These are phyloP conservation scores for Pteria penguin DNA, from an alignment of 2,888 invertebrate species.

Conservation along the genomic window DNA sequence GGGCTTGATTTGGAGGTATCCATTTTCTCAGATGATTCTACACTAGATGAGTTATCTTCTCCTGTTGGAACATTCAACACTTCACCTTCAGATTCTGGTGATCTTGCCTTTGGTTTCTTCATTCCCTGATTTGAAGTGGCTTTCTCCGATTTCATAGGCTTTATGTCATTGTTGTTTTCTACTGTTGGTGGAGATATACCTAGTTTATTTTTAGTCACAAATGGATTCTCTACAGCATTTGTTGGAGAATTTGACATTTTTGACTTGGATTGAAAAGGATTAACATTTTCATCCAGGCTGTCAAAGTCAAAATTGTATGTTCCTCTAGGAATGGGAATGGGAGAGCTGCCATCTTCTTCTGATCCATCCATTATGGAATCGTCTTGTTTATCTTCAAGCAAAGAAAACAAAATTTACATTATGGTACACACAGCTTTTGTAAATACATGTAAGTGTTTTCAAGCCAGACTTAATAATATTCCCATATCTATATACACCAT, in stretches of 20 bases:
- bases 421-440: no score
- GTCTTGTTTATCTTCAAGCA: no score
- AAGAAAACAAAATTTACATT: no score
- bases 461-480: no score
- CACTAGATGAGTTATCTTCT: slow-evolving; percentile 3
- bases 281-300: slow-evolving; percentile 72
- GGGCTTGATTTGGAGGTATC: slow-evolving; percentile 1
- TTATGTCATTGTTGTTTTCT: slow-evolving; percentile 26
- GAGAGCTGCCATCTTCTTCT: neutral
- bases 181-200: slow-evolving; percentile 58
- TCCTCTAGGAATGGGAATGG: slow-evolving; percentile 81
- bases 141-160: slow-evolving; percentile 16
- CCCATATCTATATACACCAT: no score
- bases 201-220: slow-evolving; percentile 61
- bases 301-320: slow-evolving; percentile 77
- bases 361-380: slow-evolving; percentile 21
- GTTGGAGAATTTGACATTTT: slow-evolving; percentile 66
- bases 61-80: neutral
- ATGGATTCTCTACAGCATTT: slow-evolving; percentile 64
- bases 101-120: slow-evolving; percentile 59
- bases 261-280: slow-evolving; percentile 71
- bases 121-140: slow-evolving; percentile 67
- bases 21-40: slow-evolving; percentile 1
- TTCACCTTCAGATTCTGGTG: slow-evolving; percentile 49
- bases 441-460: no score